These are phyloP conservation scores for Octonoba sinensis DNA, from an alignment of 2,888 invertebrate species.

Conservation along the genomic window DNA sequence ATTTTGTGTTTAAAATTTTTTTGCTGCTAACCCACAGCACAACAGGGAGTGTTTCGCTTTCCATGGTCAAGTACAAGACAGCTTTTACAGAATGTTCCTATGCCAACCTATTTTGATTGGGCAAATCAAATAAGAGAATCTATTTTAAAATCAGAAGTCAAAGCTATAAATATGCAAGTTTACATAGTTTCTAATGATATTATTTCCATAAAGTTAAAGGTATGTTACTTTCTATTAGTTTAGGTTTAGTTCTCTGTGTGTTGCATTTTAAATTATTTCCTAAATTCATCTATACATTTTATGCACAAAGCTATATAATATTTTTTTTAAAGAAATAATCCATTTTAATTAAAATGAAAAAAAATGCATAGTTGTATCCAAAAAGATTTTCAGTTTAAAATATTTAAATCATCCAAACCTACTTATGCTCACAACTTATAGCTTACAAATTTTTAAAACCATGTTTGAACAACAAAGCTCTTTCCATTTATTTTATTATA, in stretches of 20 bases:
- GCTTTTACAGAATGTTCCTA: neutral
- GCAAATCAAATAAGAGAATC: slow-evolving; percentile 19
- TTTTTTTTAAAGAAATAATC: neutral
- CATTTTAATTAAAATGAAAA: no score
- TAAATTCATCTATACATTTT: neutral
- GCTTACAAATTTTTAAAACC: no score
- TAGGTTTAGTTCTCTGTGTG: no score
- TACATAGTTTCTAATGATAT: neutral
- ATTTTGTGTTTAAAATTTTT: no score
- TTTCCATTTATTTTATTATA: no score
- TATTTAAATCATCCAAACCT: no score
- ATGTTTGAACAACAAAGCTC: no score
- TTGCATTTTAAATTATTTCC: slow-evolving; percentile 1
- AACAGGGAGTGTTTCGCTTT: slow-evolving; percentile 1
- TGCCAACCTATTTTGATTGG: slow-evolving; percentile 1
- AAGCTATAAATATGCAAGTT: slow-evolving; percentile 3
- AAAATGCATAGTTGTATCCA: no score
- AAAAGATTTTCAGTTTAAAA: no score
- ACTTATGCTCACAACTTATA: no score
- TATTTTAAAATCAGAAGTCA: slow-evolving; percentile 18
- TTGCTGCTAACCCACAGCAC: neutral
- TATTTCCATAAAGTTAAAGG: neutral
- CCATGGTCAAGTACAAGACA: neutral
- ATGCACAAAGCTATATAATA: neutral
- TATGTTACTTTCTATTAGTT: no score